These are phyloP conservation scores for Pinctada fucata DNA, from an alignment of 2,888 invertebrate genomes.

Conservation along the genomic window DNA sequence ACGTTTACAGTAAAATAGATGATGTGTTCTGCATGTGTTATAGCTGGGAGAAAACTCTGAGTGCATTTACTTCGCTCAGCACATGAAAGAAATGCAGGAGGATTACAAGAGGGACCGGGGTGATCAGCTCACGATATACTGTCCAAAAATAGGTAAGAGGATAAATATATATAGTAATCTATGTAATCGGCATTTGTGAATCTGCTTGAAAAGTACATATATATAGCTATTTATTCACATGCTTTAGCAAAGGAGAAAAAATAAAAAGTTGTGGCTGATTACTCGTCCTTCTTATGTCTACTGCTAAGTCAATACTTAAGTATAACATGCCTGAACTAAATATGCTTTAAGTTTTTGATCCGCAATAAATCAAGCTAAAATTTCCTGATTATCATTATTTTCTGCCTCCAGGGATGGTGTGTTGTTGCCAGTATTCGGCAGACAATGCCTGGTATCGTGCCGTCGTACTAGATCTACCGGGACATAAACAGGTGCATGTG, in stretches of 20 bases:
- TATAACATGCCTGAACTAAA: too few relatives aligned
- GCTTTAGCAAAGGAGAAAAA: too few relatives aligned
- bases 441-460: conserved; percentile 86
- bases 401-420: conserved; percentile 81
- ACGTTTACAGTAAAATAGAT: too few relatives aligned
- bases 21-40: background rate
- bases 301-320: too few relatives aligned
- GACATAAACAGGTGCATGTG: conserved; percentile 79
- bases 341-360: background rate
- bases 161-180: background rate
- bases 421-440: conserved; percentile 82
- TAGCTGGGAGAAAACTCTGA: conserved; percentile 62
- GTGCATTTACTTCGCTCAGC: conserved; percentile 75
- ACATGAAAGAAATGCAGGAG: conserved; percentile 79
- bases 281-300: too few relatives aligned
- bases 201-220: too few relatives aligned
- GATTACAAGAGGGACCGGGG: conserved; percentile 61
- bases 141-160: conserved; percentile 64
- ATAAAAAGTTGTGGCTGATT: too few relatives aligned
- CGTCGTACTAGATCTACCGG: conserved; percentile 79
- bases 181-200: background rate
- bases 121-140: conserved; percentile 73
- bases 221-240: too few relatives aligned
- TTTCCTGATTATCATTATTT: background rate
- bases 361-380: too few relatives aligned